phyloP scores from a whole-genome alignment of 1,140 invertebrate species.

The Caerostris darwini region DNA sequence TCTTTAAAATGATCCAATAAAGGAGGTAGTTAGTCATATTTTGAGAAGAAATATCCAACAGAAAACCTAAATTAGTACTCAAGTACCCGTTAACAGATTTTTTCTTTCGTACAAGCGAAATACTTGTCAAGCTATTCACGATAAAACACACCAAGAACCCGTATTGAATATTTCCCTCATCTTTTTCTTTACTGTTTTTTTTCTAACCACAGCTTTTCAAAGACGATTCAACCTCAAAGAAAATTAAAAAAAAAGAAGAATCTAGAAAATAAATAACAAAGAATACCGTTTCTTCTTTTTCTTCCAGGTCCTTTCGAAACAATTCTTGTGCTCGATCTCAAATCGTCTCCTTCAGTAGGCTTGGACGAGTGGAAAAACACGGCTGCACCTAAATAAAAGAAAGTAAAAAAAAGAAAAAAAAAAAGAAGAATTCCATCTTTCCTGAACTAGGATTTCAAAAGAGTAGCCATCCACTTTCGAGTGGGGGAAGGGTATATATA shows the following conservation, averaged over 20 bases:
- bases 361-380: not conserved
- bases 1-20: too few species aligned
- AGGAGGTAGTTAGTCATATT: too few species aligned
- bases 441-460: not conserved
- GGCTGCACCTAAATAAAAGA: too few species aligned
- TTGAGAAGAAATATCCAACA: too few species aligned
- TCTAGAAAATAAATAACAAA: not conserved
- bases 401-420: not conserved
- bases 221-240: not conserved
- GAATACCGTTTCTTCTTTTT: too few species aligned
- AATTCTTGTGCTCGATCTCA: not conserved
- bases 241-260: not conserved
- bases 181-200: too few species aligned
- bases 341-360: slow-evolving; percentile 35
- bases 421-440: not conserved
- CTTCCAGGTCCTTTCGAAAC: not conserved
- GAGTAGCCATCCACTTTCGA: not conserved
- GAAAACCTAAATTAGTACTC: too few species aligned
- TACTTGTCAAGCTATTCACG: too few species aligned
- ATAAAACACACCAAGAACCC: too few species aligned
- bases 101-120: too few species aligned
- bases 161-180: too few species aligned
- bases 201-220: not conserved
- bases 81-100: too few species aligned
- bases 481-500: not conserved